These are phyloP conservation scores for Odontocerum albicorne DNA, from an alignment of 2,888 invertebrate genomes.

Conservation along the genomic window DNA sequence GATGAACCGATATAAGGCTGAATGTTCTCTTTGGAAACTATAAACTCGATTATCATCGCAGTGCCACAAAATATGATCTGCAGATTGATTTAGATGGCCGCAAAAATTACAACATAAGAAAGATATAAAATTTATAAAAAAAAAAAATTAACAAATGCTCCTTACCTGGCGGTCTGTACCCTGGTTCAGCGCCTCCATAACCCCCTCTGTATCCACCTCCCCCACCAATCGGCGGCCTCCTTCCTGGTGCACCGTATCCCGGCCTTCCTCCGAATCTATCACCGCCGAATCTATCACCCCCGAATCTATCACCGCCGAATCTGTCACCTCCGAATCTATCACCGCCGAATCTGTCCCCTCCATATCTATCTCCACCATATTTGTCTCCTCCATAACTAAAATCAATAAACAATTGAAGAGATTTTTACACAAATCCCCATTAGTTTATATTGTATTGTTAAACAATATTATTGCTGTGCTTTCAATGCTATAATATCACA, in stretches of 20 bases:
- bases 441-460: too few relatives aligned
- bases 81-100: too few relatives aligned
- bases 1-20: too few relatives aligned
- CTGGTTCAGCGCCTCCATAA: conserved; percentile 33
- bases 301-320: conserved; percentile 20
- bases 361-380: conserved; percentile 3
- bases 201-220: conserved; percentile 37
- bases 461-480: too few relatives aligned
- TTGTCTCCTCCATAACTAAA: conserved; percentile 20
- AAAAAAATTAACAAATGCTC: neutral
- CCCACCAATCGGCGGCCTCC: conserved; percentile 19
- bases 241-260: conserved; percentile 33
- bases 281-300: conserved; percentile 42
- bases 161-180: conserved; percentile 34
- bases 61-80: too few relatives aligned
- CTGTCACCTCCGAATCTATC: conserved; percentile 13
- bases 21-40: too few relatives aligned
- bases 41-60: too few relatives aligned
- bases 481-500: too few relatives aligned
- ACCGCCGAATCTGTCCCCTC: conserved; percentile 3
- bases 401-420: neutral
- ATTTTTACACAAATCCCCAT: conserved; percentile 25
- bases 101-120: too few relatives aligned
- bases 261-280: conserved; percentile 34
- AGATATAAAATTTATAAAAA: conserved; percentile 25